Evolutionary conservation across 2,113 vertebrate species (phyloP), one percentile per base, ranked within the genome.

Genomic region (Bufo gargarizans): DNA sequence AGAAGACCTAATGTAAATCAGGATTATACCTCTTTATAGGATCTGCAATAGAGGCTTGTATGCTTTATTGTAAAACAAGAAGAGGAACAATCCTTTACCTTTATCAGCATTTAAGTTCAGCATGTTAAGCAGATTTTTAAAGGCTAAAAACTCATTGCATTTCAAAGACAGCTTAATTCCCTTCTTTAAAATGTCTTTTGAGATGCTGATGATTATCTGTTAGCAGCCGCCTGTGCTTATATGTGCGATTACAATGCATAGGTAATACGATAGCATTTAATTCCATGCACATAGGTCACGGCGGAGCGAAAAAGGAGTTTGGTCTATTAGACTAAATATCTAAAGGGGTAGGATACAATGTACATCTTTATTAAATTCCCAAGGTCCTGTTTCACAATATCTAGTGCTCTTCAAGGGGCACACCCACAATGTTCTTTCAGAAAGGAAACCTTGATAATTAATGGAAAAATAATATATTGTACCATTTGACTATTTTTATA

Each of bases 101-200:
- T 77, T 88, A 83, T 88, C 80, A 76, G 53, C 45, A 49, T 83
- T 82, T 77, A 53, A 56, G 80, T 88, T 87, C 77, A 58, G 63
- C 77, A 78, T 87, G 77, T 87, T 87, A 87, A 87, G 77, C 76
- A 80, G 86, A 87, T 87, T 71, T 63, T 77, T 71, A 45, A 77
- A 33, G 76, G 13, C 53, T 71, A 58, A 65, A 69, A 80, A 69
- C 80, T 80, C 59, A 80, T 69, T 87, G 85, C 47, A 56, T 77
- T 87, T 87, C 86, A 87, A 87, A 87, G 86, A 53, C 77, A 5
- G 77, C 77, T 69, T 87, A 87, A 87, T 87, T 87, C 86, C 76
- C 61, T 80, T 65, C 63, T 80, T 80, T 87, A 87, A 80, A 80
- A 69, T 81, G 83, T 76, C 83, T 85, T 74, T 85, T 85, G 83